These are phyloP conservation scores for Lasioglossum leucozonium DNA, from an alignment of 2,888 invertebrate species.

Conservation along the genomic window DNA sequence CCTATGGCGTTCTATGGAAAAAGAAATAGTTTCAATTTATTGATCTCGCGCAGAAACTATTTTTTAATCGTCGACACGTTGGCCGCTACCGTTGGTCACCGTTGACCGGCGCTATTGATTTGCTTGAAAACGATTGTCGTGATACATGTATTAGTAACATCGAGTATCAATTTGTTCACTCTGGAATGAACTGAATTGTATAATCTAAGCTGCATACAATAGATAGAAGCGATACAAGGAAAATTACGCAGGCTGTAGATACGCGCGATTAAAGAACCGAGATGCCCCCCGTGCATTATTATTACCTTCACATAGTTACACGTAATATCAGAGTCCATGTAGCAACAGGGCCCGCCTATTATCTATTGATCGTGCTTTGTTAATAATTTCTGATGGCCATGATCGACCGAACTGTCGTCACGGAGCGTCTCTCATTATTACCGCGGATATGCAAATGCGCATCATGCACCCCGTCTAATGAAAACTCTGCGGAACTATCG, in stretches of 20 bases:
- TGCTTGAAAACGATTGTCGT: not conserved
- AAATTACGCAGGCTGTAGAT: not conserved
- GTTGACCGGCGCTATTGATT: not conserved
- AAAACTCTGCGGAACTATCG: not conserved
- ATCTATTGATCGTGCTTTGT: conserved; percentile 38
- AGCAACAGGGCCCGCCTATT: conserved; percentile 27
- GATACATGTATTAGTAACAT: no score
- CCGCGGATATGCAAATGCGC: not conserved
- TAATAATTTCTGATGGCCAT: conserved; percentile 36
- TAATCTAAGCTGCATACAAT: no score
- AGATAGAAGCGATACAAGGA: not conserved
- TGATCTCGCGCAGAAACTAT: not conserved
- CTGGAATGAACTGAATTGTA: not conserved
- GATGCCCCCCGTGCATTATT: not conserved
- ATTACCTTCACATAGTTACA: conserved; percentile 10
- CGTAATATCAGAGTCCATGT: conserved; percentile 37
- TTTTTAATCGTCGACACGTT: not conserved
- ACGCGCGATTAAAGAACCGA: conserved; percentile 24
- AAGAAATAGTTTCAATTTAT: no score
- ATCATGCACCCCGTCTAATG: not conserved
- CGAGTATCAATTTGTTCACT: not conserved
- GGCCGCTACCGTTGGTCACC: rapidly evolving
- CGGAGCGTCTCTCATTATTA: conserved; percentile 18
- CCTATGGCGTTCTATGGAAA: not conserved
- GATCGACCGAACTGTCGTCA: conserved; percentile 44